These are phyloP conservation scores for Harmothoe impar DNA, from an alignment of 2,888 invertebrate genomes.

Conservation along the genomic window DNA sequence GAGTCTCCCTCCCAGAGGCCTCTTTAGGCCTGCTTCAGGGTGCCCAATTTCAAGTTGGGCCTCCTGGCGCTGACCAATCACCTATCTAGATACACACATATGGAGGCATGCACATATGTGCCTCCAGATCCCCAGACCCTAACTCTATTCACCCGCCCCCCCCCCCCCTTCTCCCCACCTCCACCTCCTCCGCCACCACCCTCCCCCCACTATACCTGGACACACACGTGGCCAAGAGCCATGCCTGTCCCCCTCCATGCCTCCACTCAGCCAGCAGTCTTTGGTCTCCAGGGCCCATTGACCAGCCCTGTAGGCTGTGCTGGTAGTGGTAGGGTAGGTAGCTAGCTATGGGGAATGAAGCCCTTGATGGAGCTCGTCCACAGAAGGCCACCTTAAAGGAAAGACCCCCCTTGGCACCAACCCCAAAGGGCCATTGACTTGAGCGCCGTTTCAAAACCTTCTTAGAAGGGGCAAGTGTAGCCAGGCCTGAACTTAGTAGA, in stretches of 20 bases:
- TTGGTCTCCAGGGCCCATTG: slow-evolving; percentile 13
- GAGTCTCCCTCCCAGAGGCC: too few relatives aligned
- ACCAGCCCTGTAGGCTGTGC: neutral
- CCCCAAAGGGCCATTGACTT: neutral
- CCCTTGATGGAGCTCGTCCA: neutral
- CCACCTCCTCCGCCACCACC: too few relatives aligned
- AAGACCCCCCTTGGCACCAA: neutral
- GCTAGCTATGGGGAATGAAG: neutral
- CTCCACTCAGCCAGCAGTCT: slow-evolving; percentile 6
- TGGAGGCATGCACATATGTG: too few relatives aligned
- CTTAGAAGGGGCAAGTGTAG: neutral
- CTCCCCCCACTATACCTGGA: too few relatives aligned
- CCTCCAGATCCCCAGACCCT: too few relatives aligned
- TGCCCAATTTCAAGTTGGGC: too few relatives aligned
- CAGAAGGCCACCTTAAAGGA: neutral
- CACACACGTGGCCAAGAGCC: neutral
- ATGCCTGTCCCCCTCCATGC: neutral
- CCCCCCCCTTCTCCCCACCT: too few relatives aligned
- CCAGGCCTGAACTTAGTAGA: neutral
- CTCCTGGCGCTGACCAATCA: too few relatives aligned
- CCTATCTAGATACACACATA: too few relatives aligned
- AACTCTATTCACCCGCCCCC: too few relatives aligned
- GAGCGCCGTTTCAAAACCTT: slow-evolving; percentile 5
- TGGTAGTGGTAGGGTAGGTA: too few relatives aligned
- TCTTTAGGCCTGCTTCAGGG: too few relatives aligned